A percentile compares a stretch with the other conserved stretches of the same genome.
Conservation (phyloP, 2,113 vertebrate genomes). For the Lophotis ruficrista region DNA sequence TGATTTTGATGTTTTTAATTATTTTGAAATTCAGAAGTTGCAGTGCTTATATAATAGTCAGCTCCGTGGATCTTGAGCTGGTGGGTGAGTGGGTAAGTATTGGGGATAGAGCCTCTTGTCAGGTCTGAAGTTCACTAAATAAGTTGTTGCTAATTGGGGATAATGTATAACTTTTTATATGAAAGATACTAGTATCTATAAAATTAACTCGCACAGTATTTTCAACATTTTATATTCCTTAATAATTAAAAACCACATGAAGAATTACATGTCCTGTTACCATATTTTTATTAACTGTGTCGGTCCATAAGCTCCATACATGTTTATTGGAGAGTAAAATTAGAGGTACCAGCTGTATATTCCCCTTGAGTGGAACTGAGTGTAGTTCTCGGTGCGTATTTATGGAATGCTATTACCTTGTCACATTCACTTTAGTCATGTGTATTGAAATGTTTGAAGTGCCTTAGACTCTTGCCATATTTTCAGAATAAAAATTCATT, state of each 20-base stretch:
- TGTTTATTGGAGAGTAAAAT: conserved; percentile 66
- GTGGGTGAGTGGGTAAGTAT: conserved; percentile 64
- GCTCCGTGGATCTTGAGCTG: conserved; percentile 53
- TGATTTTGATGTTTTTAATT: conserved; percentile 28
- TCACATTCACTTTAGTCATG: conserved; percentile 74
- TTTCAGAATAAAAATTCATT: conserved; percentile 88
- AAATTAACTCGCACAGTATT: conserved; percentile 88
- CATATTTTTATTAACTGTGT: conserved; percentile 84
- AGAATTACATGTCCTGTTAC: conserved; percentile 82
- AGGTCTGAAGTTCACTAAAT: conserved; percentile 64
- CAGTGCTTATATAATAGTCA: conserved; percentile 41
- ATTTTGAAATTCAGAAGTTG: conserved; percentile 43
- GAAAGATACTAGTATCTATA: conserved; percentile 86
- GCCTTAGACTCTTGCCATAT: conserved; percentile 91
- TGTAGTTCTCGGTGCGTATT: conserved; percentile 67
- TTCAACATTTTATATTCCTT: conserved; percentile 84
- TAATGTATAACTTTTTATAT: conserved; percentile 86
- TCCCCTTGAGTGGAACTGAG: conserved; percentile 56
- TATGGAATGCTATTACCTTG: conserved; percentile 75
- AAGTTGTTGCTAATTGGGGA: conserved; percentile 75
- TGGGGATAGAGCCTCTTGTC: conserved; percentile 39
- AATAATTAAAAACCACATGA: conserved; percentile 80
- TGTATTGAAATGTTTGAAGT: conserved; percentile 89
- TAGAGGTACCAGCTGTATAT: conserved; percentile 67
- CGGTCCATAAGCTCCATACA: conserved; percentile 68